Evolutionary conservation across 1,140 invertebrate genomes (phyloP), one percentile per base, ranked within the genome.

Genomic region (Listronotus bonariensis): DNA sequence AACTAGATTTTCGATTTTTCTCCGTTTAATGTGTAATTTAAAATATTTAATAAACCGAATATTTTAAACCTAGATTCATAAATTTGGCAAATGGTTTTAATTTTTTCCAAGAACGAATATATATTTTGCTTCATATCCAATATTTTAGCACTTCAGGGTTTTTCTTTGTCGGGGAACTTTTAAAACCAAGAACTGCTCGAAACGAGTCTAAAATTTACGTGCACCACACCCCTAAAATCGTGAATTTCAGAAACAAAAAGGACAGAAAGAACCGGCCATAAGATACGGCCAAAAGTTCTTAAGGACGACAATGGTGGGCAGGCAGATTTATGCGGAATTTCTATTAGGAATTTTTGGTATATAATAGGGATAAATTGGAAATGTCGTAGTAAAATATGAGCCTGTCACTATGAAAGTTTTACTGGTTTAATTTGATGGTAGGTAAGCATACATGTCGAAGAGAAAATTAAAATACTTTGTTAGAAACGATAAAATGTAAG

Each of bases 301-400:
- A 52, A 41, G 34, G 58, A 43, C 58, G 45, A 61, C 58, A 61
- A 61, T 61, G 36, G 58, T 52, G 38, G 49, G 46, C 48, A 18
- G 34, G 18, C 58, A 48, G 58, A 61, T 61, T 61, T 61, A 61
- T 61, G 45, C 12, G 58, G 46, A n/a, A 61, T 46, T 58, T 58
- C 56, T 46, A 58, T 58, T 53, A 53, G 36, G 51, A 53, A 53
- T 53, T 53, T 53, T 53, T 53, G 51, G 51, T 26, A 40, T 53
- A 53, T 53, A 53, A 53, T 53, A 40, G 31, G 51, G n/a, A 53
- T 34, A 40, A 53, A 53, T 53, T 53, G 51, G 15, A 38, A 38
- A 7, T 53, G 51, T 40, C 31, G 10, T 12, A 26, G 32, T 53
- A 53, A 38, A 52, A 52, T 52, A 52, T 52, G 49, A 52, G 31